Evolutionary conservation across 2,888 invertebrate species (phyloP).

Genomic region (Sceliomorpha sp.): DNA sequence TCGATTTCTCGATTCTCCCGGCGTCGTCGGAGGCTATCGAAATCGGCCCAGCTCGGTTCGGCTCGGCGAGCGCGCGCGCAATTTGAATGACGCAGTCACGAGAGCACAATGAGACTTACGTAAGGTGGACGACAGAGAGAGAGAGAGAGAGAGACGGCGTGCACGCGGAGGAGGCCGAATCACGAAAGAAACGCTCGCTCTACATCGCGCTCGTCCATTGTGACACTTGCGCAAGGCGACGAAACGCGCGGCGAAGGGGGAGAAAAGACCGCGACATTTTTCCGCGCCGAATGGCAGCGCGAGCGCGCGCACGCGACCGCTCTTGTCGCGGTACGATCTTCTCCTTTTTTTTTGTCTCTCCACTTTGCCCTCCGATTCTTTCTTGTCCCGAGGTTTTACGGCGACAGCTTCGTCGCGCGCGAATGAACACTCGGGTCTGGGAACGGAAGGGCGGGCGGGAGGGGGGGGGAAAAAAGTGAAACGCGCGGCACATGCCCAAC

Average conservation of each 20-base stretch:
- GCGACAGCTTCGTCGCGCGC: no score
- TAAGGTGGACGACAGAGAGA: conserved; percentile 29
- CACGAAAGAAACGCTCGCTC: conserved; percentile 43
- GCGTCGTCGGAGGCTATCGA: conserved; percentile 17
- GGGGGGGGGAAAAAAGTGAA: conserved; percentile 32
- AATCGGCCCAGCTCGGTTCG: conserved; percentile 12
- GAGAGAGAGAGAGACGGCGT: no score
- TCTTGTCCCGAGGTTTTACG: no score
- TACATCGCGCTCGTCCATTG: conserved; percentile 27
- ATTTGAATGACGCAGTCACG: conserved; percentile 41
- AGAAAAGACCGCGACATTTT: conserved; percentile 5
- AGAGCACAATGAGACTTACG: conserved; percentile 43
- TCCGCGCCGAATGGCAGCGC: conserved; percentile 1
- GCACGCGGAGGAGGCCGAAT: conserved; percentile 31
- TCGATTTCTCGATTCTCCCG: conserved; percentile 34
- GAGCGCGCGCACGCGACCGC: no score
- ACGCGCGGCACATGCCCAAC: conserved; percentile 28
- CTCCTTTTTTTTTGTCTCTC: no score
- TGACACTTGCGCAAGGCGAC: conserved; percentile 38
- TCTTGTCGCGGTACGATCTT: no score
- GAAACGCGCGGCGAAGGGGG: conserved; percentile 16
- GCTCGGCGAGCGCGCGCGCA: conserved; percentile 2
- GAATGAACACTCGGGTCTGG: conserved; percentile 13
- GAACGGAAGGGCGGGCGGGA: conserved; percentile 6
- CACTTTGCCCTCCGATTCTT: no score